Evolutionary conservation across 2,888 invertebrate species (phyloP), one percentile per base, ranked within the genome.

Genomic region (Drosophila cognata): DNA sequence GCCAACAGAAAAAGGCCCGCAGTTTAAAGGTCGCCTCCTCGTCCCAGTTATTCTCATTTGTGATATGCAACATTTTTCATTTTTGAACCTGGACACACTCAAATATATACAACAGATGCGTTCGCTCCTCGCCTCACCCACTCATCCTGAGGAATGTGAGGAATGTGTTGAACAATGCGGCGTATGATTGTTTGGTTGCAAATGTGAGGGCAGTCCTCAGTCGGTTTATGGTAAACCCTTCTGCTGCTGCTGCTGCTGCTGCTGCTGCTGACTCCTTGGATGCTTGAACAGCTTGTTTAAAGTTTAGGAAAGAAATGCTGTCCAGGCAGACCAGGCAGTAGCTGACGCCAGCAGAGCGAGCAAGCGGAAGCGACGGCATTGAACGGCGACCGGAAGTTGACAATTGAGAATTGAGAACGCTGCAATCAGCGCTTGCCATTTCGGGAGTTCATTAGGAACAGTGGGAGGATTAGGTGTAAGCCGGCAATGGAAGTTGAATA

Each of bases 121-220:
- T 21, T 31, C 50, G 21, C 21, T 31, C 38, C 57, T 25, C 31
- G 31, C 53, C 41, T 16, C 18, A 18, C 3, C 5, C 29, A 18
- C 25, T 25, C 28, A 18, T 13, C 29, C 21, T 21, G n/a, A 2
- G 16, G 38, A 33, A 33, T 28, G 72, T 46, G 16, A 25, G 46
- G 25, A 25, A 25, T 46, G 50, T 48, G 60, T 66, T 59, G 71
- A 58, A 87, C 89, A 84, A 87, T 87, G 89, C 86, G 88, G 89
- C 89, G 74, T 75, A 87, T 89, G 84, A 87, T 87, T 86, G 84
- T 89, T 89, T 71, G 74, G 56, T 65, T 77, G 77, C 64, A 76
- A 78, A 78, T 78, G 78, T 82, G 80, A 78, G 74, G 80, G 59
- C 66, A 71, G 59, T 36, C 43, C 51, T 60, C 46, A 72, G 58